Conservation (phyloP, 2,797 vertebrate genomes). For the Holocentrus rufus region DNA sequence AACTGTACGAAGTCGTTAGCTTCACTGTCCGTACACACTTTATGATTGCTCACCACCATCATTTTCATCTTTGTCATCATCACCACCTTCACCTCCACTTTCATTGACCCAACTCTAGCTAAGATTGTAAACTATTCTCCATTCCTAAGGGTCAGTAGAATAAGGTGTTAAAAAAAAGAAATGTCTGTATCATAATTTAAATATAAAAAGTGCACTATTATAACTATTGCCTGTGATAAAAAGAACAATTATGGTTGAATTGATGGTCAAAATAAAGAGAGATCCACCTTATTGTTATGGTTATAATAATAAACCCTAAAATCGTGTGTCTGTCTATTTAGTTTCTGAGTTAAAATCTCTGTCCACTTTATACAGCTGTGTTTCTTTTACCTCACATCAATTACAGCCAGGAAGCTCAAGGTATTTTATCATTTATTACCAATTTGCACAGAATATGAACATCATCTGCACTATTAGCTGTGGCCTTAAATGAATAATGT, state of each 20-base stretch:
- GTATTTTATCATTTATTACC: too few relatives aligned
- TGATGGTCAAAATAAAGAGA: constrained; percentile 84
- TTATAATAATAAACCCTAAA: constrained; percentile 84
- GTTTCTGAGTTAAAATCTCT: constrained; percentile 52
- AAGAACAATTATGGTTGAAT: constrained; percentile 83
- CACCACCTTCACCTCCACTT: constrained; percentile 64
- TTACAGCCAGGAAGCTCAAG: too few relatives aligned
- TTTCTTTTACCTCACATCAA: constrained; percentile 9
- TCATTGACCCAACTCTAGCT: constrained; percentile 81
- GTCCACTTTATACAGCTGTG: neutral
- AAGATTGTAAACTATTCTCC: constrained; percentile 86
- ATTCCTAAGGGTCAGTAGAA: constrained; percentile 83
- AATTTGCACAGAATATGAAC: neutral
- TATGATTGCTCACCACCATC: constrained; percentile 72
- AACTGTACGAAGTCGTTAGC: constrained; percentile 70
- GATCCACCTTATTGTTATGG: constrained; percentile 84
- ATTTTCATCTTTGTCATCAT: constrained; percentile 66
- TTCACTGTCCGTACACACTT: constrained; percentile 67
- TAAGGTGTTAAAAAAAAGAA: constrained; percentile 83
- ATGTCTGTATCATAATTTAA: constrained; percentile 87
- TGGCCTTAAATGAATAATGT: too few relatives aligned
- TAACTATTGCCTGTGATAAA: constrained; percentile 87
- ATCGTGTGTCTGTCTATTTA: constrained; percentile 74
- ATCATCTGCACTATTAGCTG: neutral
- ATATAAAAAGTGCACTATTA: constrained; percentile 87